Evolutionary conservation across 1,140 invertebrate species (phyloP).

Genomic region (Drosophila persimilis): DNA sequence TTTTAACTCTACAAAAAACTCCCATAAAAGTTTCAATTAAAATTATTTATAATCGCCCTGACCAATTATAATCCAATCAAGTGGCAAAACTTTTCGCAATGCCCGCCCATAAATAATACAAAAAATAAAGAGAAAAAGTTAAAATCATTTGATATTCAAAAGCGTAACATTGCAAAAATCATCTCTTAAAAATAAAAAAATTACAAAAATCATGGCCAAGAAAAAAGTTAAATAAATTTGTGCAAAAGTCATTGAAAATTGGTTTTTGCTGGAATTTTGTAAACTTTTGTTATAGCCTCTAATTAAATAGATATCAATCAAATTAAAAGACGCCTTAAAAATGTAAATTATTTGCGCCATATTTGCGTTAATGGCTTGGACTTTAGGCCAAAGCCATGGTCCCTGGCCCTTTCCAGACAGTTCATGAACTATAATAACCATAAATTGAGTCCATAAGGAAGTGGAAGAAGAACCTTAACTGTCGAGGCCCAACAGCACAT

Average conservation of each 20-base stretch:
- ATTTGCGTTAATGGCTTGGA: too few relatives aligned
- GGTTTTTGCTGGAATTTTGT: too few relatives aligned
- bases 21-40: background rate
- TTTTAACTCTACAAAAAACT: background rate
- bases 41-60: background rate
- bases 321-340: background rate
- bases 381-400: too few relatives aligned
- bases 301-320: slow-evolving; percentile 50
- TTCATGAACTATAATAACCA: slow-evolving; percentile 55
- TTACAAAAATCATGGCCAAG: background rate
- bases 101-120: background rate
- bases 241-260: too few relatives aligned
- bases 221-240: background rate
- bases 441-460: slow-evolving; percentile 39
- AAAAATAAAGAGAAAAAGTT: background rate
- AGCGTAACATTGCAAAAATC: slow-evolving; percentile 3
- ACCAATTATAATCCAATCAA: background rate
- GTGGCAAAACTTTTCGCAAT: background rate
- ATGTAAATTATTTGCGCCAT: background rate
- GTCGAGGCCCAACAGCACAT: slow-evolving; percentile 1
- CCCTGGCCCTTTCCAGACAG: slow-evolving; percentile 13
- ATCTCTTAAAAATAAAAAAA: slow-evolving; percentile 3
- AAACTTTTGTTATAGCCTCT: background rate
- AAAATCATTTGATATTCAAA: background rate
- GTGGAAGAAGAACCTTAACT: slow-evolving; percentile 12